Evolutionary conservation across 1,140 invertebrate species (phyloP), one percentile per base, ranked within the genome.

Genomic region (Apis florea): DNA sequence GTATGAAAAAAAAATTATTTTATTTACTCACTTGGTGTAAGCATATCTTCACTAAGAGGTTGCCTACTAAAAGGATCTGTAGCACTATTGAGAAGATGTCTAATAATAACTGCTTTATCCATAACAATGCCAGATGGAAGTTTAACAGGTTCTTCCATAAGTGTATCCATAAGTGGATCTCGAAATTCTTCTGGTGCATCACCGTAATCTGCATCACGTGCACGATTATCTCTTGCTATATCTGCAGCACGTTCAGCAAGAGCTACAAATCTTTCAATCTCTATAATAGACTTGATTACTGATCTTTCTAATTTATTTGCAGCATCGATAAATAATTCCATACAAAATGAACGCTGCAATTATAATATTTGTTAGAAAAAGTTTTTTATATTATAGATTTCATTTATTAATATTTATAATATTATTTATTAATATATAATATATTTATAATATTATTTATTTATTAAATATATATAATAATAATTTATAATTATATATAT

Each of bases 51-150:
- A 63, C 96, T 97, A 12, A 99, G 95, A 11, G 97, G 97, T 92
- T 99, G 98, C 64, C 99, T 94, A 92, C 98, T 99, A 94, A 99
- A 99, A 5, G 99, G 99, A 95, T 99, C 98, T 1, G 98, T 99
- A 85, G 96, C 97, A 87, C 98, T 99, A 92, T 99, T 99, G 68
- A 99, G 95, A 89, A 99, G 95, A 95, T 99, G 98, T 77, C 97
- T 95, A 84, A 98, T 95, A 72, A 99, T 99, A 82, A 99, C 97
- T 49, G 98, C 95, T 68, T 98, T 95, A 93, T 99, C 98, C 98
- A 99, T 99, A 5, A 99, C 95, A 89, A 97, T 97, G 78, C 98
- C 98, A 77, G 98, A 98, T 15, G 98, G 98, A 81, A 99, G 94
- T 79, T 97, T 94, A 0, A 99, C 98, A 5, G 99, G 99, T 93